These are phyloP conservation scores for Camponotus pennsylvanicus DNA, from an alignment of 1,140 invertebrate species.

Conservation along the genomic window DNA sequence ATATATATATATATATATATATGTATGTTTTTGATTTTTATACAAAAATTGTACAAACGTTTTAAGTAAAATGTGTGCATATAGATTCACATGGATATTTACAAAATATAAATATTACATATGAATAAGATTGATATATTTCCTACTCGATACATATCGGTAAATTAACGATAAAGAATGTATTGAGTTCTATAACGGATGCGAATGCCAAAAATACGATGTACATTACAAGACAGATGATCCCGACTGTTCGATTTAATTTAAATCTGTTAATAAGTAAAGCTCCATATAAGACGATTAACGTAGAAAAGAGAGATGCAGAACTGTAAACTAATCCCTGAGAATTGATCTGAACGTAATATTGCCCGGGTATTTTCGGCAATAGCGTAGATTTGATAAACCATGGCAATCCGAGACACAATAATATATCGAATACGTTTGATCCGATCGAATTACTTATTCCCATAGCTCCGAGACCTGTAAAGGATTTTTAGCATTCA, in stretches of 20 bases:
- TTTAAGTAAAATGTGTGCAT: background rate
- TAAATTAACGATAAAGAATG: constrained; percentile 94
- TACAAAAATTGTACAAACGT: background rate
- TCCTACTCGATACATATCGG: constrained; percentile 89
- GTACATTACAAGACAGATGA: constrained; percentile 93
- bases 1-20: constrained; percentile 8
- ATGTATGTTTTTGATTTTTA: background rate
- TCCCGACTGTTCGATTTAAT: constrained; percentile 91
- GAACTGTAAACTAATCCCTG: constrained; percentile 94
- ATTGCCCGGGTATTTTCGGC: constrained; percentile 88
- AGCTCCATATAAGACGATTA: constrained; percentile 91
- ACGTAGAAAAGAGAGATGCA: constrained; percentile 92
- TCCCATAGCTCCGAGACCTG: constrained; percentile 94
- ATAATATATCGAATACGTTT: constrained; percentile 94
- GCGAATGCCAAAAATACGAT: constrained; percentile 92
- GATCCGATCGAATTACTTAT: constrained; percentile 96
- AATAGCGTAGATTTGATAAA: constrained; percentile 93
- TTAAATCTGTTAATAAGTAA: constrained; percentile 92
- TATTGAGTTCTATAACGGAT: constrained; percentile 93
- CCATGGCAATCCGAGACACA: constrained; percentile 95
- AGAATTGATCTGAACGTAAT: constrained; percentile 93
- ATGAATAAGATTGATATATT: constrained; percentile 6
- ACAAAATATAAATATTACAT: constrained; percentile 10
- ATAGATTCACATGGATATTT: background rate
- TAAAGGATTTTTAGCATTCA: constrained; percentile 41